A percentile compares a stretch with the other conserved stretches of the same genome.
These are phyloP conservation scores for Lissonota sp. DNA, from an alignment of 2,888 invertebrate species.

Conservation along the genomic window DNA sequence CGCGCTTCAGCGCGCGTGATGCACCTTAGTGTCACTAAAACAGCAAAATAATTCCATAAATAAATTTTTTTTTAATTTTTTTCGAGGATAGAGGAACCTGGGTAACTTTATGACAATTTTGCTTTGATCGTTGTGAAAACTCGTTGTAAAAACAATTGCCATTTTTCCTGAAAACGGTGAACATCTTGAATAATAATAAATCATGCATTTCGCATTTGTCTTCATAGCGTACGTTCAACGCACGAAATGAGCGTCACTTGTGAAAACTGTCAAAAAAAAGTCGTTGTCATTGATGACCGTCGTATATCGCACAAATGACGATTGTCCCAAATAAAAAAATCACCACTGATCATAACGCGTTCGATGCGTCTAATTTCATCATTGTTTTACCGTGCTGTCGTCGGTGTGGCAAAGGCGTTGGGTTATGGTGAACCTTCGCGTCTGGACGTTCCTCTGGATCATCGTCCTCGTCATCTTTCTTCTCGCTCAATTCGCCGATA, in stretches of 20 bases:
- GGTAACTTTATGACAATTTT: too few species aligned
- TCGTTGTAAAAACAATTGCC: too few species aligned
- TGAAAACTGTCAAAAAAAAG: constrained; percentile 48
- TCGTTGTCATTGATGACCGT: constrained; percentile 21
- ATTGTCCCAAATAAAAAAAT: constrained; percentile 35
- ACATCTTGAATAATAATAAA: background rate
- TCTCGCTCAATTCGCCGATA: constrained; percentile 39
- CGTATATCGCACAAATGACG: constrained; percentile 51
- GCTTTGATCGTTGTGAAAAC: too few species aligned
- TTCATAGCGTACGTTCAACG: constrained; percentile 17
- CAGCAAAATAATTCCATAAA: too few species aligned
- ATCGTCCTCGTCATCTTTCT: constrained; percentile 58
- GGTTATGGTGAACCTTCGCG: constrained; percentile 71
- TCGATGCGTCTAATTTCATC: constrained; percentile 57
- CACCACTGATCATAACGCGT: constrained; percentile 33
- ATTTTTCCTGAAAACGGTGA: too few species aligned
- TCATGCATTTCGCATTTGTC: constrained; percentile 2
- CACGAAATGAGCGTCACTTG: constrained; percentile 50
- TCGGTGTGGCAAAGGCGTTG: constrained; percentile 51
- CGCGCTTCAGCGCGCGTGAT: too few species aligned
- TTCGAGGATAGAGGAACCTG: too few species aligned
- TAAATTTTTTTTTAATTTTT: too few species aligned
- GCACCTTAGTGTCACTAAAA: too few species aligned
- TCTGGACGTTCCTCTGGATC: constrained; percentile 59
- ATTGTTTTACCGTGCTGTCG: constrained; percentile 38